Evolutionary conservation across 2,797 vertebrate species (phyloP).

Genomic region (Hephaestus fuliginosus): DNA sequence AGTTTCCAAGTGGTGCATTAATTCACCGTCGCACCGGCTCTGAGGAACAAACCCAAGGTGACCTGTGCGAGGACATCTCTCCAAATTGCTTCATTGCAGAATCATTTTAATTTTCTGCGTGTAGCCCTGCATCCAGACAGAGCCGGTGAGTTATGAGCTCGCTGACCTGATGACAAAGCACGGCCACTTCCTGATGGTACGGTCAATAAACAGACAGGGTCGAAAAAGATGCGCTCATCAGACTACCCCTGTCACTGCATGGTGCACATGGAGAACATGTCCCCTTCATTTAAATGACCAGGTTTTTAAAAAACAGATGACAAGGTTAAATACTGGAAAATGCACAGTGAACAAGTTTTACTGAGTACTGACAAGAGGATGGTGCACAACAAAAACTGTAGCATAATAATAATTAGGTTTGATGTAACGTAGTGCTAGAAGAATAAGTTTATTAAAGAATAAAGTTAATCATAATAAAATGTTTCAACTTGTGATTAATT

Average conservation of each 20-base stretch:
- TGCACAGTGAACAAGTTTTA: slow-evolving; percentile 35
- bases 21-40: slow-evolving; percentile 57
- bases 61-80: slow-evolving; percentile 73
- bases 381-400: neutral
- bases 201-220: slow-evolving; percentile 81
- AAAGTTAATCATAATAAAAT: neutral
- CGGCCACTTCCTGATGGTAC: slow-evolving; percentile 73
- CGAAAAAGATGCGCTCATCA: slow-evolving; percentile 67
- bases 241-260: slow-evolving; percentile 29
- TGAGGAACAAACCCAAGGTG: slow-evolving; percentile 75
- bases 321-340: slow-evolving; percentile 56
- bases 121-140: slow-evolving; percentile 63
- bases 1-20: slow-evolving; percentile 64
- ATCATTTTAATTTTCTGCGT: slow-evolving; percentile 81
- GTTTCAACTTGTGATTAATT: neutral
- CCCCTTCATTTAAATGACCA: slow-evolving; percentile 44
- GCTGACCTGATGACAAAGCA: slow-evolving; percentile 85
- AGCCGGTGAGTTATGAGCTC: slow-evolving; percentile 74
- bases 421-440: neutral
- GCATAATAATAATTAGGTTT: neutral
- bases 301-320: slow-evolving; percentile 33
- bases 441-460: neutral
- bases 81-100: slow-evolving; percentile 82
- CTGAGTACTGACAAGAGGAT: neutral
- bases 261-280: slow-evolving; percentile 41